Evolutionary conservation across 2,888 invertebrate species (phyloP).

Genomic region (Lomographa bimaculata): DNA sequence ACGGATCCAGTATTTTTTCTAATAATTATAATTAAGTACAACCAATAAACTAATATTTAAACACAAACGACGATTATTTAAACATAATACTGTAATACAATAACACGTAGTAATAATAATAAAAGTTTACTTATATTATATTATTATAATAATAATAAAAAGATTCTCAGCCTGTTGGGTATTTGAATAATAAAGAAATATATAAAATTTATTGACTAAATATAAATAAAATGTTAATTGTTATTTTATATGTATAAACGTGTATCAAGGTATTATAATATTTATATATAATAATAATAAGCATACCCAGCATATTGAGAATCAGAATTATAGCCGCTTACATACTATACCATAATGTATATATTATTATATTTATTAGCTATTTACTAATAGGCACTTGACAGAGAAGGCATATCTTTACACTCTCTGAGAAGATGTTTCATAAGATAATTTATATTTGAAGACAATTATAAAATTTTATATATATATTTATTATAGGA

Average conservation of each 20-base stretch:
- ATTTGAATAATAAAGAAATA: too few species aligned
- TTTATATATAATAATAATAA: too few species aligned
- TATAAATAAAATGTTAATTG: too few species aligned
- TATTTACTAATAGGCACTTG: constrained; percentile 65
- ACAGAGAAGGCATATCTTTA: constrained; percentile 44
- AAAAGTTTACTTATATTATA: constrained; percentile 10
- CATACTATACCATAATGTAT: constrained; percentile 32
- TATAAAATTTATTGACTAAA: too few species aligned
- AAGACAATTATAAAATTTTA: too few species aligned
- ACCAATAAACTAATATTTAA: constrained; percentile 15
- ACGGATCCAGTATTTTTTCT: constrained; percentile 7
- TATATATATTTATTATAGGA: too few species aligned
- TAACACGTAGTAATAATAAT: constrained; percentile 17
- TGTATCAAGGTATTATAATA: too few species aligned
- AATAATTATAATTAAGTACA: constrained; percentile 28
- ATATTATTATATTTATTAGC: constrained; percentile 40
- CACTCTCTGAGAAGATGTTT: constrained; percentile 3
- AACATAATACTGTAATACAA: constrained; percentile 32
- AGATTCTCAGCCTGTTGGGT: constrained; percentile 16
- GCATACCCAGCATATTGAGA: constrained; percentile 11
- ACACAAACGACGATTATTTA: constrained; percentile 20
- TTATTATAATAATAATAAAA: constrained; percentile 14
- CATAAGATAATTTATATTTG: constrained; percentile 5
- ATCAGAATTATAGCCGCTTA: constrained; percentile 16
- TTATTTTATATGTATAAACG: neutral